phyloP scores from a whole-genome alignment of 2,113 vertebrate species.

The Thamnophis sirtalis region DNA sequence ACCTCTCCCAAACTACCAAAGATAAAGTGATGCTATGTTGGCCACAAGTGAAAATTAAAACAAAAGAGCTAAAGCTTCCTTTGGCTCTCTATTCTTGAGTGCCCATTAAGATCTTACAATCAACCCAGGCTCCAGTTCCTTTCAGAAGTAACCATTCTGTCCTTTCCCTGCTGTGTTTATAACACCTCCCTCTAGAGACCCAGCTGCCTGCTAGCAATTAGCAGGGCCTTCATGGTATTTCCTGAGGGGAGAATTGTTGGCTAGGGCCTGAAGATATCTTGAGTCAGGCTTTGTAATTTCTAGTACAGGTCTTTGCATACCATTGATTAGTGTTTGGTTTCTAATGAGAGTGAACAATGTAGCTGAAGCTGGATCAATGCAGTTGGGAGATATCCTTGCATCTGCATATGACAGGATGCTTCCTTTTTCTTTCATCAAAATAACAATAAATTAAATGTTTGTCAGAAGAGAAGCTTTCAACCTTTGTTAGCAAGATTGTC shows the following conservation, averaged over 20 bases:
- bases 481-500: background rate
- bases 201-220: constrained; percentile 58
- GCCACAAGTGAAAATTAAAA: constrained; percentile 46
- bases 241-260: constrained; percentile 52
- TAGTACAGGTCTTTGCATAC: constrained; percentile 2
- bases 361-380: background rate
- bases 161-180: constrained; percentile 52
- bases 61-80: constrained; percentile 32
- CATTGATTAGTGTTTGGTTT: constrained; percentile 22
- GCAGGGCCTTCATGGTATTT: constrained; percentile 58
- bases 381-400: background rate
- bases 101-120: constrained; percentile 48
- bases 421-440: background rate
- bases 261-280: constrained; percentile 48
- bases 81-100: constrained; percentile 27
- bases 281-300: constrained; percentile 46
- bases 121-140: constrained; percentile 25
- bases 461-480: background rate
- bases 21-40: constrained; percentile 44
- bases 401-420: background rate
- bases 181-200: constrained; percentile 47
- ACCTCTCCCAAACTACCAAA: background rate
- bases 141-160: constrained; percentile 35
- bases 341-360: constrained; percentile 13
- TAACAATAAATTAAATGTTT: background rate